These are phyloP conservation scores for Himalopsyche phryganea DNA, from an alignment of 1,140 invertebrate species.

Conservation along the genomic window DNA sequence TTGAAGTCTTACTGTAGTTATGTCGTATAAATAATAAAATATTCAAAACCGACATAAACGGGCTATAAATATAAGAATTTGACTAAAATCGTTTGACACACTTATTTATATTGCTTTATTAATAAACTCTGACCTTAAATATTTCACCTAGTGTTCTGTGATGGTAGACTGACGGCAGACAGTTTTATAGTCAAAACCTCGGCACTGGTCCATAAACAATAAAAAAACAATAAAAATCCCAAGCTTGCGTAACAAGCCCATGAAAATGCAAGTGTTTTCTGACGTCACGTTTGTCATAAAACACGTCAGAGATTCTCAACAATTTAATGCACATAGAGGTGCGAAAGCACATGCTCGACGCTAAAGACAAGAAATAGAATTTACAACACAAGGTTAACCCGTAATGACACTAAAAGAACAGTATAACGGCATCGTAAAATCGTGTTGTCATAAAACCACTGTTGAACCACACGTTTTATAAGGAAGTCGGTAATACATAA, in stretches of 20 bases:
- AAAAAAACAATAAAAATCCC: constrained; percentile 33
- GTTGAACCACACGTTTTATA: constrained; percentile 14
- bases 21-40: no score
- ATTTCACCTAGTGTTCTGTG: constrained; percentile 10
- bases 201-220: constrained; percentile 33
- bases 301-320: constrained; percentile 20
- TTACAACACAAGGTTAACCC: constrained; percentile 31
- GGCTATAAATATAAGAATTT: no score
- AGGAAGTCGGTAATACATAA: neutral
- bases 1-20: no score
- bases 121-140: neutral
- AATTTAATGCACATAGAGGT: constrained; percentile 7
- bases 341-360: constrained; percentile 15
- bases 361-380: constrained; percentile 23
- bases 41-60: no score
- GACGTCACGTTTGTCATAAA: constrained; percentile 30
- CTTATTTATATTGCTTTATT: no score
- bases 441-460: constrained; percentile 32
- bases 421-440: constrained; percentile 33
- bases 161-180: constrained; percentile 30
- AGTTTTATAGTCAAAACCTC: constrained; percentile 33
- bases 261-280: constrained; percentile 34
- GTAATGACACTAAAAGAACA: constrained; percentile 34
- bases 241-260: constrained; percentile 27
- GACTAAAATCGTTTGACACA: no score